phyloP scores from a whole-genome alignment of 2,113 vertebrate genomes.

The Callorhinus ursinus region DNA sequence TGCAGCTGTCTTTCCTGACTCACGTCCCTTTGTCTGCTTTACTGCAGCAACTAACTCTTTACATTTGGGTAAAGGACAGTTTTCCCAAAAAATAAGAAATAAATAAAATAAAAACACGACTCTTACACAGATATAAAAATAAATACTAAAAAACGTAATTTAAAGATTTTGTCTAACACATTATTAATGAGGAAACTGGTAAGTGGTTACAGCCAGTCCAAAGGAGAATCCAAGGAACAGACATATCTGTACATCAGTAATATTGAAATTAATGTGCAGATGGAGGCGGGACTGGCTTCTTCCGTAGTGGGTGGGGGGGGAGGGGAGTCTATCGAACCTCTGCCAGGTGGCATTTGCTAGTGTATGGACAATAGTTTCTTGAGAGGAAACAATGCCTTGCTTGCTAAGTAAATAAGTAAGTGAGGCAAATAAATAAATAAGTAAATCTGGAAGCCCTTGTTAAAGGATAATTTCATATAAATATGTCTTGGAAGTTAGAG shows the following conservation, averaged over 20 bases:
- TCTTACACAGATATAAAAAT: neutral
- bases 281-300: neutral
- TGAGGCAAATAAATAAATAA: neutral
- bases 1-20: neutral
- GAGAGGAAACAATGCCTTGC: neutral
- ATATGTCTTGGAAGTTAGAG: neutral
- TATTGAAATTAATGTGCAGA: neutral
- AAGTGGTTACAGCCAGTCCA: neutral
- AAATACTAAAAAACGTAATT: neutral
- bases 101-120: neutral
- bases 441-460: neutral
- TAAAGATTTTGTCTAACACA: neutral
- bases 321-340: neutral
- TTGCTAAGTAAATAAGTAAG: neutral
- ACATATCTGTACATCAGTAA: rapidly evolving
- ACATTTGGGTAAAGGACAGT: neutral
- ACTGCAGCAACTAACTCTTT: neutral
- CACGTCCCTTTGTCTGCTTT: neutral
- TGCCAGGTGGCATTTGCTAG: neutral
- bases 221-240: neutral
- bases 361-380: neutral
- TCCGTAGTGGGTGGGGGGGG: rapidly evolving
- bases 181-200: neutral
- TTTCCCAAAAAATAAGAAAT: neutral
- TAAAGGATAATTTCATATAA: slow-evolving; percentile 9